Evolutionary conservation across 2,113 vertebrate genomes (phyloP).

Genomic region (Bubo blakistoni): DNA sequence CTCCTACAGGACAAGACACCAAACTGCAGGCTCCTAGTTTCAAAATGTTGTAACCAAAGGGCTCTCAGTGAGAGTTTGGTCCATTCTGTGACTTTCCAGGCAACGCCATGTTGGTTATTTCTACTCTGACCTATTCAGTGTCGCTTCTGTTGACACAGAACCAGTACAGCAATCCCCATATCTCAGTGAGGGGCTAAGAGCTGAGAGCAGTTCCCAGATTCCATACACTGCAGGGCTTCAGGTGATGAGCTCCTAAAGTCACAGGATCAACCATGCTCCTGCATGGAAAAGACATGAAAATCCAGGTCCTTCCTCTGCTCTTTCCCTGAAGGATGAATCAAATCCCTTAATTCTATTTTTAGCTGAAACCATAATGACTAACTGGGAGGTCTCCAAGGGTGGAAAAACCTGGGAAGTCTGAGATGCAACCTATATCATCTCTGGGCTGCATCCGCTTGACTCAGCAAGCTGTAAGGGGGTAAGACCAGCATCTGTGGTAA

Average conservation of each 20-base stretch:
- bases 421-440: background rate
- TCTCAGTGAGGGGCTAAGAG: background rate
- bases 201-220: background rate
- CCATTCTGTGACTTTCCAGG: background rate
- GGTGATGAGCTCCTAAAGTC: background rate
- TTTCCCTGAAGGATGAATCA: background rate
- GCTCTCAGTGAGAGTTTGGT: background rate
- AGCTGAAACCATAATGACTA: background rate
- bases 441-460: slow-evolving; percentile 18
- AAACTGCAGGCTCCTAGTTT: background rate
- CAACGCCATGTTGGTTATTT: background rate
- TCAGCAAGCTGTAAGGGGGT: background rate
- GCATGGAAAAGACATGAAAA: background rate
- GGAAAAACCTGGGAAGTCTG: background rate
- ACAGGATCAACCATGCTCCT: background rate
- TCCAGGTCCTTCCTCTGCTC: background rate
- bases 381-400: background rate
- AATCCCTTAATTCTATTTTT: background rate
- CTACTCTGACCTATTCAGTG: background rate
- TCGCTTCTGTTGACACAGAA: background rate
- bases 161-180: background rate
- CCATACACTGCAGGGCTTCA: background rate
- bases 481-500: slow-evolving; percentile 12
- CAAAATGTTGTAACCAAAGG: background rate
- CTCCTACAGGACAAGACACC: rapidly evolving